phyloP scores from a whole-genome alignment of 2,113 vertebrate genomes.

The Benitochromis conjunctus region DNA sequence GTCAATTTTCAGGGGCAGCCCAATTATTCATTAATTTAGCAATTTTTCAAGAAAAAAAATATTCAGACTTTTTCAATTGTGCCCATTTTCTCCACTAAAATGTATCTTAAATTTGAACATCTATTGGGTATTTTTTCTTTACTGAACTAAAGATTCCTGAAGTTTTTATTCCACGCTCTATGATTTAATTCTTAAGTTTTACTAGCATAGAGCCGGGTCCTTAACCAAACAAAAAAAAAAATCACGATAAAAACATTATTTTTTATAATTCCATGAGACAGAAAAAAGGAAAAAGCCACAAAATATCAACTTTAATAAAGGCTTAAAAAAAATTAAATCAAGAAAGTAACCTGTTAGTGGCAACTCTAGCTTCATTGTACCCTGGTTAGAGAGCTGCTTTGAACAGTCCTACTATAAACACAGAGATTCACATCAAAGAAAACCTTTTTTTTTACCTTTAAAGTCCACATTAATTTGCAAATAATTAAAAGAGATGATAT shows the following conservation, averaged over 20 bases:
- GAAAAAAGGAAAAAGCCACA: neutral
- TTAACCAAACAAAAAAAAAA: neutral
- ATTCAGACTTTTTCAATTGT: neutral
- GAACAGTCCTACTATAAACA: neutral
- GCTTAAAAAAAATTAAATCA: neutral
- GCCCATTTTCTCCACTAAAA: rapidly evolving
- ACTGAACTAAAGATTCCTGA: neutral
- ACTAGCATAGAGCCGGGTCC: neutral
- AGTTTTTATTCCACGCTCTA: neutral
- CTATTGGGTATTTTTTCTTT: neutral
- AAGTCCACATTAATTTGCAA: neutral
- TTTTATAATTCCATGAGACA: neutral
- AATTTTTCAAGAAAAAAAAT: no score
- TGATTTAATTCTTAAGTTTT: neutral
- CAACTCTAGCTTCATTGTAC: neutral
- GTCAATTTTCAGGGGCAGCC: neutral
- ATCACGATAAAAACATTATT: neutral
- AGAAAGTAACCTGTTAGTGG: neutral
- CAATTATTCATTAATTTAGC: no score
- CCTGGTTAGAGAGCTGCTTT: neutral
- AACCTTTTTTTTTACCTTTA: neutral
- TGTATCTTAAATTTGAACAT: neutral
- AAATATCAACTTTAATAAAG: neutral
- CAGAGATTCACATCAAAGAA: neutral
- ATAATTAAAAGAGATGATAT: neutral